Base-by-base conservation (phyloP, 2,797 vertebrate species). In the Pantherophis vulpinus region DNA sequence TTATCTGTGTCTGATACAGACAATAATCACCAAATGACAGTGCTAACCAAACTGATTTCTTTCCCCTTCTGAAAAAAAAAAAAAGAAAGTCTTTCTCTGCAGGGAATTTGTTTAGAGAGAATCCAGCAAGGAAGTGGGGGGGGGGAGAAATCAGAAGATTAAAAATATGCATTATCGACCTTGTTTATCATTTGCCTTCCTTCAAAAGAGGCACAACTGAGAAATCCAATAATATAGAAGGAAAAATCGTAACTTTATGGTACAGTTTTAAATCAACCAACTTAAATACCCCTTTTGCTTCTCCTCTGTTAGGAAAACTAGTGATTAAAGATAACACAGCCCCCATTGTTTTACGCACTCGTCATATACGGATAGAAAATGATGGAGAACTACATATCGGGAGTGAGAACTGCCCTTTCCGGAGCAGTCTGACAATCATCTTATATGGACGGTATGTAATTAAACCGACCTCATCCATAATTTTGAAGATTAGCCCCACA, bases 301-400 rank as follows among this genome's bases (percentile, higher is more conserved):
- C 90, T 55, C 63, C 89, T 89, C 0, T 89, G 93, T 79, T 95
- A 99, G 99, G 99, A 92, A 99, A 98, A 95, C 97, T 99, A 94
- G 98, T 99, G 94, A 98, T 99, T 95, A 98, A 98, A 86, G 99
- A 99, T 23, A 97, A 97, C 0, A 96, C 92, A 10, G 96, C 97
- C 88, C 97, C 98, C 56, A 98, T 99, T 51, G 92, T 98, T 37
- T 96, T 99, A n/a, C 98, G 98, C 3, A 97, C 98, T 6, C 98
- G 98, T 95, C 98, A 99, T 70, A 98, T 99, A 94, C 98, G 99
- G 92, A 98, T 99, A 23, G 99, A 99, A 79, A 97, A 98, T 37
- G 98, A 98, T 1, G 99, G 99, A 59, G 98, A 99, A 95, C 93
- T 99, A 66, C 98, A 99, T 92, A 98, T 98, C 0, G 99, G 99